Percentiles rank a stretch among this genome's conserved stretches.
phyloP scores from a whole-genome alignment of 2,888 invertebrate species.

The Diplolepis rosae region DNA sequence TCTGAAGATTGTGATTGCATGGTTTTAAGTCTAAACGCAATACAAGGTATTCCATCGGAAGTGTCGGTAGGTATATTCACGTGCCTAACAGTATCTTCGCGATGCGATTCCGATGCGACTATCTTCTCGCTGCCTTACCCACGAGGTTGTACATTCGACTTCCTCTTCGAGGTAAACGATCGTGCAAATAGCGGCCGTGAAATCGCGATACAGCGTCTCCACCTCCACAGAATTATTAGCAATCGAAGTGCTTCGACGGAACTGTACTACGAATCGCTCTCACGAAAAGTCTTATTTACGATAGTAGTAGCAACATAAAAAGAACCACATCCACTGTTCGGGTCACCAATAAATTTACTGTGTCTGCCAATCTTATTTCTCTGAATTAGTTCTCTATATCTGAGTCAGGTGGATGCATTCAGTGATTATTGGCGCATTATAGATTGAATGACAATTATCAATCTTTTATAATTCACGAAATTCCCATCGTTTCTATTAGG shows the following conservation, averaged over 20 bases:
- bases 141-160: slow-evolving; percentile 44
- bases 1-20: not conserved
- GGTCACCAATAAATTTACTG: not conserved
- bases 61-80: slow-evolving; percentile 29
- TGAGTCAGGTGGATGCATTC: too few species aligned
- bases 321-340: not conserved
- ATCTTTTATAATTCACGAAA: not conserved
- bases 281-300: slow-evolving; percentile 34
- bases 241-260: slow-evolving; percentile 30
- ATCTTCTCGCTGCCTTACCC: slow-evolving; percentile 47
- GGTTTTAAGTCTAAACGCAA: slow-evolving; percentile 23
- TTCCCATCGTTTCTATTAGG: not conserved
- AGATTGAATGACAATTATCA: not conserved
- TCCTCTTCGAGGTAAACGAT: slow-evolving; percentile 48
- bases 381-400: not conserved
- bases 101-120: slow-evolving; percentile 52
- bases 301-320: slow-evolving; percentile 7
- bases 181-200: slow-evolving; percentile 56
- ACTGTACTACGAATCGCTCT: slow-evolving; percentile 37
- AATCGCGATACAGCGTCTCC: slow-evolving; percentile 56
- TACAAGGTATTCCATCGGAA: slow-evolving; percentile 26
- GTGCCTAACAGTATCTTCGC: slow-evolving; percentile 54
- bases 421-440: too few species aligned
- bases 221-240: slow-evolving; percentile 45
- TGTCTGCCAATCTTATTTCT: not conserved